Evolutionary conservation across 2,113 vertebrate genomes (phyloP), one percentile per base, ranked within the genome.

Genomic region (Clarias gariepinus): DNA sequence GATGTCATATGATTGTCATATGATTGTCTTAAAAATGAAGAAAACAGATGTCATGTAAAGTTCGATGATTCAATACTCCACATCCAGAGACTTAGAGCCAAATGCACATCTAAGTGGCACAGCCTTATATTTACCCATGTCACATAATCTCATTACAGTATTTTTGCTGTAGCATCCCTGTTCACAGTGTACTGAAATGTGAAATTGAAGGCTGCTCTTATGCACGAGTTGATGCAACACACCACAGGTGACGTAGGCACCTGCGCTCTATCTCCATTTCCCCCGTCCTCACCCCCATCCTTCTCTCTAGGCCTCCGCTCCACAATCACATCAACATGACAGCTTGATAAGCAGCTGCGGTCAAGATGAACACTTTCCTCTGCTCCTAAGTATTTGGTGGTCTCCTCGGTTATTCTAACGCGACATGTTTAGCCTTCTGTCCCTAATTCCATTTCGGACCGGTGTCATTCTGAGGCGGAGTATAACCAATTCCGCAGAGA

Each of bases 401-500:
- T 64, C 77, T 60, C 83, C 63, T 64, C 4, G 18, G 90, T 91
- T 90, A 89, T 90, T 90, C 88, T 74, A 88, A 64, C 25, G 68
- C 84, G 55, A 78, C 52, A 79, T 85, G 79, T 90, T 91, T 90
- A 93, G 23, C 87, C 82, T 74, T 9, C 90, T 90, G 89, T 89
- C 88, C 90, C 87, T 90, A 88, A 91, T 92, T 92, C 90, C 86
- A 88, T 84, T 90, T 85, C 64, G 23, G 87, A 87, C 87, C 16
- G 79, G 73, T 89, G 81, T 89, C 89, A 90, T 89, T 91, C 90
- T 53, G 88, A 88, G 92, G 92, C 87, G 81, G 71, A 93, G 93
- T 89, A 89, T 89, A 91, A 91, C 91, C 92, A 92, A 93, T 93
- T 93, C 90, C 78, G 66, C 74, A 25, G 73, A 91, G 89, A 91